Evolutionary conservation across 2,888 invertebrate species (phyloP).

Genomic region (Oscheius onirici): DNA sequence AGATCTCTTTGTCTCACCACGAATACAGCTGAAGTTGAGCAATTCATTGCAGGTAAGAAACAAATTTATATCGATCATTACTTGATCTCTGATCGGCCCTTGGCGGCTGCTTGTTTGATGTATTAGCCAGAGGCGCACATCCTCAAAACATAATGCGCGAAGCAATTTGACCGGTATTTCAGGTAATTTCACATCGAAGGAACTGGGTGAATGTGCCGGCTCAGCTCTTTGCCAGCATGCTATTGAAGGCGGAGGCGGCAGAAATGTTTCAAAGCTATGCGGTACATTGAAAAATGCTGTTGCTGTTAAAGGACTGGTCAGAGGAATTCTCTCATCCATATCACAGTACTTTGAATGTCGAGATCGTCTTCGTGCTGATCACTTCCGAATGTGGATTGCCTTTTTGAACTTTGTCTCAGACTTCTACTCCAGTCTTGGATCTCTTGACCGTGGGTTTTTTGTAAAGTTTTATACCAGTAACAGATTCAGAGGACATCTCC

Average conservation of each 20-base stretch:
- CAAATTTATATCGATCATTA: not conserved
- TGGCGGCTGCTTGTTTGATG: slow-evolving; percentile 2
- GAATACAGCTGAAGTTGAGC: slow-evolving; percentile 44
- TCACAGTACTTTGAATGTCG: slow-evolving; percentile 67
- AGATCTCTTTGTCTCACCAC: slow-evolving; percentile 43
- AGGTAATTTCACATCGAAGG: slow-evolving; percentile 59
- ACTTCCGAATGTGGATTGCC: slow-evolving; percentile 67
- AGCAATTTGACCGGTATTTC: slow-evolving; percentile 1
- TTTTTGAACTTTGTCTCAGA: slow-evolving; percentile 68
- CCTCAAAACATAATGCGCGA: not conserved
- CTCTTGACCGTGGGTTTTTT: slow-evolving; percentile 8
- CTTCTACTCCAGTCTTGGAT: slow-evolving; percentile 66
- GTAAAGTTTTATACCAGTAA: not conserved
- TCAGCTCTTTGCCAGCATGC: slow-evolving; percentile 61
- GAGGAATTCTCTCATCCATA: slow-evolving; percentile 56
- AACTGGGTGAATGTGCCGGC: slow-evolving; percentile 56
- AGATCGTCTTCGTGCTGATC: slow-evolving; percentile 60
- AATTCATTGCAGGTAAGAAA: slow-evolving; percentile 45
- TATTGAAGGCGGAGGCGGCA: slow-evolving; percentile 65
- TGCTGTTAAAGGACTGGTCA: slow-evolving; percentile 55
- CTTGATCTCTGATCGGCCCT: not conserved
- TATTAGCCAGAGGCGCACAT: not conserved
- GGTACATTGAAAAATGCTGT: slow-evolving; percentile 59
- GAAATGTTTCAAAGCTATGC: slow-evolving; percentile 61
- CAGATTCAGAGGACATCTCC: slow-evolving; percentile 61